A percentile compares a stretch with the other conserved stretches of the same genome.
phyloP scores from a whole-genome alignment of 2,797 vertebrate species.

The Discoglossus pictus region DNA sequence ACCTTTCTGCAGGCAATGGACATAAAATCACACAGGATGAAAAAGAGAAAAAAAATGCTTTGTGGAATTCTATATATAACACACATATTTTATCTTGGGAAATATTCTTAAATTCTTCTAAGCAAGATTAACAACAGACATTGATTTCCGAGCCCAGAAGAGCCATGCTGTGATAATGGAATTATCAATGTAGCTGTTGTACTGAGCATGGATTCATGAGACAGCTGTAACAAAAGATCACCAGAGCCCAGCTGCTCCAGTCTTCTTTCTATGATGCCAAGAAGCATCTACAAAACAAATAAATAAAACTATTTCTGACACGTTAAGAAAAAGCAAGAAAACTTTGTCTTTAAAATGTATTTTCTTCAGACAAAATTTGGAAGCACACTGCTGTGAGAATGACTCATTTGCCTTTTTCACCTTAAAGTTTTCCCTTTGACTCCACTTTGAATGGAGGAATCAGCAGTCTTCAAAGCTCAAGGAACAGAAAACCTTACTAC shows the following conservation, averaged over 20 bases:
- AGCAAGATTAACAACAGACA: conserved; percentile 62
- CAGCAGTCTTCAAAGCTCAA: too few species aligned
- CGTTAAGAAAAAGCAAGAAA: too few species aligned
- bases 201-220: conserved; percentile 55
- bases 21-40: too few species aligned
- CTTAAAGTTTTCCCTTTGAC: too few species aligned
- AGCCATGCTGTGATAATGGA: conserved; percentile 69
- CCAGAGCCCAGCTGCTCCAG: conserved; percentile 55
- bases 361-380: too few species aligned
- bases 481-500: too few species aligned
- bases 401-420: too few species aligned
- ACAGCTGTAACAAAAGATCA: conserved; percentile 55
- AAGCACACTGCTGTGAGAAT: too few species aligned
- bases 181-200: conserved; percentile 59
- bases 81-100: conserved; percentile 60
- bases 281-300: conserved; percentile 53
- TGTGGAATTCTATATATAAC: not conserved
- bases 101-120: conserved; percentile 50
- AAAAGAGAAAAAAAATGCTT: too few species aligned
- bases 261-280: conserved; percentile 51
- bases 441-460: too few species aligned
- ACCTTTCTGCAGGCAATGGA: too few species aligned
- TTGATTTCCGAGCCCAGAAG: conserved; percentile 57
- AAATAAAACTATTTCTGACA: conserved; percentile 23
- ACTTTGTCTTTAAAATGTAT: too few species aligned